Percentiles rank a stretch among this genome's conserved stretches.
Conservation (phyloP, 2,113 vertebrate species). For the Hydrochoerus hydrochaeris region DNA sequence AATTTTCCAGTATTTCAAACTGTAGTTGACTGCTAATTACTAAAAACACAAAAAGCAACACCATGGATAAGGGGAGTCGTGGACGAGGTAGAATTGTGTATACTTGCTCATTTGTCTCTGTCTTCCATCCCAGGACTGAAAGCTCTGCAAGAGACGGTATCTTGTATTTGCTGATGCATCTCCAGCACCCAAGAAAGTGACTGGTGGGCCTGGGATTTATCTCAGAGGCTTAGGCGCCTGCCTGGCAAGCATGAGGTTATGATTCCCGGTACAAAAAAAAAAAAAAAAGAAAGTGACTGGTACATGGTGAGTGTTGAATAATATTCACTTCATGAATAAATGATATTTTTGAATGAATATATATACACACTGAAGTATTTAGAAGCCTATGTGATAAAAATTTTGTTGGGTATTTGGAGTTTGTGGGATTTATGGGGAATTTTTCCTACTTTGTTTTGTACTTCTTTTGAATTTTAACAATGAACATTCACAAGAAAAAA, state of each 20-base stretch:
- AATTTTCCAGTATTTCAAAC: background rate
- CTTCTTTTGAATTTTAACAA: slow-evolving; percentile 49
- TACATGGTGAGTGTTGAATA: background rate
- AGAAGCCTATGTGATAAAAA: background rate
- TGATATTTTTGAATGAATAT: background rate
- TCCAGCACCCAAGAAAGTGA: background rate
- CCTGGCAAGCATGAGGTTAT: too few relatives aligned
- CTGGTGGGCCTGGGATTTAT: too few relatives aligned
- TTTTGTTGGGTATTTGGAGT: background rate
- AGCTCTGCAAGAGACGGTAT: background rate
- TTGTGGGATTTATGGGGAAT: background rate
- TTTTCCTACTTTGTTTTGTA: background rate
- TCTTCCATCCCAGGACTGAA: background rate
- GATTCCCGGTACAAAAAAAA: too few relatives aligned
- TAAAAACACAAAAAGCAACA: background rate
- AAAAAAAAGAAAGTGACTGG: background rate
- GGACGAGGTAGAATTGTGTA: background rate
- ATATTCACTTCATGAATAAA: background rate
- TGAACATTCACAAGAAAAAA: background rate
- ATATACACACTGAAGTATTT: background rate
- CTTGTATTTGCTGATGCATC: background rate
- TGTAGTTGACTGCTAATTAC: background rate
- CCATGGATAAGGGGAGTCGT: too few relatives aligned
- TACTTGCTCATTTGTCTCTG: background rate
- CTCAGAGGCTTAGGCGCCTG: too few relatives aligned